These are phyloP conservation scores for Phyllostomus hastatus DNA, from an alignment of 2,113 vertebrate genomes.

Conservation along the genomic window DNA sequence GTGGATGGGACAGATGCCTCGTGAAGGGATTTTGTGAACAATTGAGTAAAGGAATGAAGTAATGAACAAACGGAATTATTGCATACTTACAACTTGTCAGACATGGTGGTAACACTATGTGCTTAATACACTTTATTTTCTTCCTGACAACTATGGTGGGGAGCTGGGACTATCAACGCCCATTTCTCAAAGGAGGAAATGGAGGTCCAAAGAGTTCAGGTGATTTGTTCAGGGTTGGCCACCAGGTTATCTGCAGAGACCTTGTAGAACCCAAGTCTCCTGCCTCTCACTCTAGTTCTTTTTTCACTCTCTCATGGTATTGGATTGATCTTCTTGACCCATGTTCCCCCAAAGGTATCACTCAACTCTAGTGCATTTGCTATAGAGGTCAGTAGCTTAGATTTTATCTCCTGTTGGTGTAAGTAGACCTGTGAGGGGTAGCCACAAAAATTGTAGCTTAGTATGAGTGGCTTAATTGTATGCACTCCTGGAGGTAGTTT, in stretches of 20 bases:
- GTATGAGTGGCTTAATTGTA: background rate
- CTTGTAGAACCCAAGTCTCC: background rate
- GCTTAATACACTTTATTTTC: background rate
- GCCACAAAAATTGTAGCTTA: background rate
- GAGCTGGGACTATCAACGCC: background rate
- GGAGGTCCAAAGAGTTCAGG: background rate
- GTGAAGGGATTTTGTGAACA: background rate
- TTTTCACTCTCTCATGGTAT: background rate
- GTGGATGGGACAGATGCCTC: background rate
- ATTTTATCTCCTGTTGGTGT: background rate
- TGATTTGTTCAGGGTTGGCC: background rate
- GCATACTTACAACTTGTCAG: background rate
- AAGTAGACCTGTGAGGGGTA: no score
- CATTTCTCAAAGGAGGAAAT: background rate
- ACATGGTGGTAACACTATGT: fast-evolving
- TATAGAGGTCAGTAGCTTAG: background rate
- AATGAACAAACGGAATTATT: background rate
- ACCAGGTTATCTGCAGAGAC: background rate
- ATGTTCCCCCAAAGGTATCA: background rate
- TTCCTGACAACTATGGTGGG: background rate
- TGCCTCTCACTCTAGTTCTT: background rate
- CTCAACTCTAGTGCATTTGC: background rate
- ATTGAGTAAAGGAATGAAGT: background rate
- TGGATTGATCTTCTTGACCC: background rate
- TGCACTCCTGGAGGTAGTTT: background rate